Evolutionary conservation across 2,797 vertebrate species (phyloP).

Genomic region (Sebastes goodei): DNA sequence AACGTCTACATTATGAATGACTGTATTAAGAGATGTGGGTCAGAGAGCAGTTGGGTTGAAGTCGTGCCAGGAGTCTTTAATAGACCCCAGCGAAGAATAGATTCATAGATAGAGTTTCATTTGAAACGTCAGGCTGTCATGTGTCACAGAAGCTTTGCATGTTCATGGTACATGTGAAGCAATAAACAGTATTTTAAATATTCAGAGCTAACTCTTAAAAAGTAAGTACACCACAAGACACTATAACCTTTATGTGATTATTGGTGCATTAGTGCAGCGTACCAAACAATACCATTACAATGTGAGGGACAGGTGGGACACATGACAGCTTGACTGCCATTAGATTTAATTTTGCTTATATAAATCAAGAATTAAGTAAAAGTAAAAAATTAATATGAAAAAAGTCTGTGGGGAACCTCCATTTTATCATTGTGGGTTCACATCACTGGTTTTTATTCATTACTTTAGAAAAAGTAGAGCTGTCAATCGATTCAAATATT

Average conservation of each 20-base stretch:
- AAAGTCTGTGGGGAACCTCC: background rate
- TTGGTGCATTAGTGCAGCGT: background rate
- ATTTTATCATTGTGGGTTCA: background rate
- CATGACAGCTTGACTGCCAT: background rate
- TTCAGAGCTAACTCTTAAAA: background rate
- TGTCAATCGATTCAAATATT: too few relatives aligned
- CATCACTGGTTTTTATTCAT: background rate
- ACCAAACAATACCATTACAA: background rate
- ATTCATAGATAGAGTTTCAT: background rate
- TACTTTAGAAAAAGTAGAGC: background rate
- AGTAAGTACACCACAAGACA: background rate
- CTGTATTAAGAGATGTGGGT: conserved; percentile 41
- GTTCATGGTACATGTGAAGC: background rate
- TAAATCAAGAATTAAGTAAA: background rate
- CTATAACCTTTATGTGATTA: background rate
- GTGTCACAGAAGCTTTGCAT: background rate
- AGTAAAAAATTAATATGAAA: background rate
- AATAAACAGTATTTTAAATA: too few relatives aligned
- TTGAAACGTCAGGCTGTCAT: background rate
- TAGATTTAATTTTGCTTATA: background rate
- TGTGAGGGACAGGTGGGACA: background rate
- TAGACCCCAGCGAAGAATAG: conserved; percentile 16
- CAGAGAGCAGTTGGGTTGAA: conserved; percentile 22
- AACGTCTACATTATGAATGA: conserved; percentile 23
- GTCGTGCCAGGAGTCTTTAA: conserved; percentile 1